phyloP scores from a whole-genome alignment of 2,797 vertebrate genomes.

The Mus caroli region DNA sequence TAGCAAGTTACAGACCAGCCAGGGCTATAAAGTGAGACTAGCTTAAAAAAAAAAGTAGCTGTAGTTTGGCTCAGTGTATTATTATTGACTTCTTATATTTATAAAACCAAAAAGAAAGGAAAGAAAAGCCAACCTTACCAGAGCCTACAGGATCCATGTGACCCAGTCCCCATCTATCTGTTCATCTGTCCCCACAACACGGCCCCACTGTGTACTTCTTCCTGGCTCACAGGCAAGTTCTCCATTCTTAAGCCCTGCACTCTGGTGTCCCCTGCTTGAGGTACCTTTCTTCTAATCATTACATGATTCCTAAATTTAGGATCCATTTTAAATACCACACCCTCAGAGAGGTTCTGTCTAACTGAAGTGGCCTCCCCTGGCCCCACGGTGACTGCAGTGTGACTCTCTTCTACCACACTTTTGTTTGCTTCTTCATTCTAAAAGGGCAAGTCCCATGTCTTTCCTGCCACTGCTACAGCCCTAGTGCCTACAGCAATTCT shows the following conservation, averaged over 20 bases:
- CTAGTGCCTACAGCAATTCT: not conserved
- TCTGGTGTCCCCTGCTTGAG: not conserved
- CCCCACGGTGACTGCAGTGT: not conserved
- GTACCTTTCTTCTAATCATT: not conserved
- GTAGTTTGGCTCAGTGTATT: not conserved
- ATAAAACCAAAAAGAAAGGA: not conserved
- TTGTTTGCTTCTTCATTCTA: constrained; percentile 22
- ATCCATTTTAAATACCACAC: constrained; percentile 2
- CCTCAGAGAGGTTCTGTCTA: not conserved
- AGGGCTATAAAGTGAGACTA: not conserved
- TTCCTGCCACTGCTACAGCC: constrained; percentile 36
- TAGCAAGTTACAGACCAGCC: not conserved
- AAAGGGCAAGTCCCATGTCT: not conserved
- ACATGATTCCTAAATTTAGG: constrained; percentile 38
- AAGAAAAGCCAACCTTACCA: not conserved
- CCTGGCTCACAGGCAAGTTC: not conserved
- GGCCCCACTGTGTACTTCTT: not conserved
- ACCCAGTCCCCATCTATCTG: not conserved
- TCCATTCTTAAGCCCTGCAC: constrained; percentile 14
- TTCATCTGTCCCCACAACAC: not conserved
- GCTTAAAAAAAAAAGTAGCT: not conserved
- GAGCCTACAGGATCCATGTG: not conserved
- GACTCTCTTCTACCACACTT: not conserved
- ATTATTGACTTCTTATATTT: not conserved
- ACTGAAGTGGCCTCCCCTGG: not conserved